Percentiles rank a stretch among this genome's conserved stretches.
These are phyloP conservation scores for Pachycephala philippinensis DNA, from an alignment of 2,113 vertebrate genomes.

Conservation along the genomic window DNA sequence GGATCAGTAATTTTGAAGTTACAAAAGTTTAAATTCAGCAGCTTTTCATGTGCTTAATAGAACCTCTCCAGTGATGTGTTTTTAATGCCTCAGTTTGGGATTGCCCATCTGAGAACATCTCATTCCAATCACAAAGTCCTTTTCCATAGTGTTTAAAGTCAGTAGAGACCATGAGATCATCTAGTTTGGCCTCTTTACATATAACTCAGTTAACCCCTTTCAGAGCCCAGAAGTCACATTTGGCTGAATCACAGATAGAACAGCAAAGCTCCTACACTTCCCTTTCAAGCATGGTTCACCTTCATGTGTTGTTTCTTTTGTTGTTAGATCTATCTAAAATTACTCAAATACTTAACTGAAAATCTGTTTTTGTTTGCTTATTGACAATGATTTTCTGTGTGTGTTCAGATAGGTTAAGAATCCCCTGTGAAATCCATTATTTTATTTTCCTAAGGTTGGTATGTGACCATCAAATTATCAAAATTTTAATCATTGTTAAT, in stretches of 20 bases:
- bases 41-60: slow-evolving; percentile 5
- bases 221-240: neutral
- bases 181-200: neutral
- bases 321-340: neutral
- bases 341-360: neutral
- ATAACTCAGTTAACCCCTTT: slow-evolving; percentile 26
- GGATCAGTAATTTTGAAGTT: slow-evolving; percentile 10
- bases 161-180: slow-evolving; percentile 56
- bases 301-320: neutral
- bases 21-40: slow-evolving; percentile 42
- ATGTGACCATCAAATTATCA: neutral
- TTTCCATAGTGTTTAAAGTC: slow-evolving; percentile 42
- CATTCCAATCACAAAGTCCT: slow-evolving; percentile 33
- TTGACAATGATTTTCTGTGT: neutral
- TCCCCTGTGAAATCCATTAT: neutral
- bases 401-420: neutral
- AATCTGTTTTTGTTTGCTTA: neutral
- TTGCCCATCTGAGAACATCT: slow-evolving; percentile 42
- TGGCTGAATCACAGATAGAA: neutral
- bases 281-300: neutral
- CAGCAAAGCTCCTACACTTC: neutral
- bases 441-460: neutral
- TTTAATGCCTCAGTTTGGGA: slow-evolving; percentile 40
- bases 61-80: neutral
- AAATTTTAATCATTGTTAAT: neutral